Evolutionary conservation across 2,113 vertebrate species (phyloP), one percentile per base, ranked within the genome.

Genomic region (Melanerpes formicivorus): DNA sequence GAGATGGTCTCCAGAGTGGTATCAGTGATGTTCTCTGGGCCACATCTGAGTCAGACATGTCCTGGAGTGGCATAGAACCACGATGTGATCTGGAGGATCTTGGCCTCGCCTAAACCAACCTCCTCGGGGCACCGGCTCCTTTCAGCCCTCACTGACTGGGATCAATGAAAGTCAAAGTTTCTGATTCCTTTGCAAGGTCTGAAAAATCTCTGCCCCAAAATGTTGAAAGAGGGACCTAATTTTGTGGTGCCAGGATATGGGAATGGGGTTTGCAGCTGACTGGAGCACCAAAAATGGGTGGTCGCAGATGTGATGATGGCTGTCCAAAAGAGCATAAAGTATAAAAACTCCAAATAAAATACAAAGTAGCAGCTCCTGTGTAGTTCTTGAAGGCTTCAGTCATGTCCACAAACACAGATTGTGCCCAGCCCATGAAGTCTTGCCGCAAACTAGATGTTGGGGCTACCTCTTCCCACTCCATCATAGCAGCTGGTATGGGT

Each of bases 171-270:
- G 2, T 1, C 26, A 23, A 23, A 6, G 21, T 11, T 62, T 22
- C 5, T 2, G 4, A 11, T 10, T 6, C 5, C 0, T 27, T 32
- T 3, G 4, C 15, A 3, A 7, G 14, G 2, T 6, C 30, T 5
- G 40, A 40, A 32, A 52, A 32, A 8, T 2, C 48, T 18, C 2
- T 9, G n/a, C 22, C 27, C 58, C 18, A 5, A 14, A n/a, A 37
- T 1, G 16, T 37, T 11, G 14, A 6, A 11, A 8, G 1, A 7
- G 34, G 73, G 34, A 5, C 12, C 15, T 5, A 4, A 1, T 27
- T 21, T 17, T 64, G 59, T 6, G 10, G 29, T 29, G 19, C 3
- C 3, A 3, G 30, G 10, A 1, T 4, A n/a, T 16, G 12, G 37
- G 30, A 18, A 6, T 0, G 16, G 17, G 11, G 4, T 5, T 5